A percentile compares a stretch with the other conserved stretches of the same genome.
Conservation (phyloP, 2,888 invertebrate species). For the Chydorus sphaericus region DNA sequence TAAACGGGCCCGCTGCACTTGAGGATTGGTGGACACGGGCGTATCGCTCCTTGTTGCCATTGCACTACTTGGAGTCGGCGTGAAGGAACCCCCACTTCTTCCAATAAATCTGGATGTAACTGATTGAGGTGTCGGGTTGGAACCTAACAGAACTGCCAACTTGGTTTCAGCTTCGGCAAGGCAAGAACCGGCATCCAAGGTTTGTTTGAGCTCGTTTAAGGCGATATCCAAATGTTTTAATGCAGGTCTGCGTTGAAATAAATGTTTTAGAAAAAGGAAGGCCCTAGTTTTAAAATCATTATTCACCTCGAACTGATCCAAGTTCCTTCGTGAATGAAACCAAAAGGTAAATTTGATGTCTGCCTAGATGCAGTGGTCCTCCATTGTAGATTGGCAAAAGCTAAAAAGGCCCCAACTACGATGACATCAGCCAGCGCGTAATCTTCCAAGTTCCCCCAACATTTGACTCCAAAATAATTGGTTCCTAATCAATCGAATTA, state of each 20-base stretch:
- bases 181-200: neutral
- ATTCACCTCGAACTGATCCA: neutral
- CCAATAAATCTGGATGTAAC: neutral
- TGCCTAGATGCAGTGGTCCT: constrained; percentile 22
- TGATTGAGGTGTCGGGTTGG: neutral
- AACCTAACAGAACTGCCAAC: neutral
- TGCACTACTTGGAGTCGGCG: neutral
- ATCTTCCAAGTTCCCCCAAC: constrained; percentile 37
- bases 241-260: too few species aligned
- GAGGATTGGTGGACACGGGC: neutral
- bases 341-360: neutral
- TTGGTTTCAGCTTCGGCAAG: neutral
- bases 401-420: constrained; percentile 40
- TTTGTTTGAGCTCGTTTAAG: neutral
- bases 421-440: constrained; percentile 39
- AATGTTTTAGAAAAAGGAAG: too few species aligned
- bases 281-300: too few species aligned
- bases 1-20: neutral
- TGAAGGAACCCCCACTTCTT: neutral
- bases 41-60: neutral
- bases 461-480: constrained; percentile 33
- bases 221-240: neutral
- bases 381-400: constrained; percentile 48
- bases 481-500: too few species aligned
- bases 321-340: neutral